Conservation (phyloP, 2,888 invertebrate species). For the Aplocera efformata region DNA sequence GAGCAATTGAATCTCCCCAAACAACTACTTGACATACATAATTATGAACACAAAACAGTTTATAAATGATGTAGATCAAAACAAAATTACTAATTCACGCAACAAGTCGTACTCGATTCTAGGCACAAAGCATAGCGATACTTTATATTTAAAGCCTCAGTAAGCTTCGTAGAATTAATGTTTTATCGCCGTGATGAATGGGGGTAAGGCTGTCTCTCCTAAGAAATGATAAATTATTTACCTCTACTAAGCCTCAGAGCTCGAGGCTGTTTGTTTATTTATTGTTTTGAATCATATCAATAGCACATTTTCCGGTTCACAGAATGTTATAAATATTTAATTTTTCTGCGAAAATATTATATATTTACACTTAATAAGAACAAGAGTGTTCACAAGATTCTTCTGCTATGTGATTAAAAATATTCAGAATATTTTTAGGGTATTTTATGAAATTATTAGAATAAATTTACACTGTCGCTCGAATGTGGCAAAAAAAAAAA, state of each 20-base stretch:
- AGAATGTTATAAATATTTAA: conserved; percentile 8
- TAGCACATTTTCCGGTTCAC: conserved; percentile 14
- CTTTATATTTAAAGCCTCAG: conserved; percentile 17
- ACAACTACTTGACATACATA: no score
- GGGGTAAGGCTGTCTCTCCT: conserved; percentile 32
- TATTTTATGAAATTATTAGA: no score
- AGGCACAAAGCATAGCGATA: conserved; percentile 4
- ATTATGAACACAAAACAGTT: no score
- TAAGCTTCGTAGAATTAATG: conserved; percentile 35
- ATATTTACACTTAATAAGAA: no score
- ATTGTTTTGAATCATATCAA: conserved; percentile 27
- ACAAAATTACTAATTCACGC: conserved; percentile 1
- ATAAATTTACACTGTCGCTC: no score
- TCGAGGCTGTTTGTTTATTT: conserved; percentile 23
- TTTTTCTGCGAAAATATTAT: not conserved
- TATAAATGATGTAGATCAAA: not conserved
- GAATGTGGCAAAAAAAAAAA: no score
- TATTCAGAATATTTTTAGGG: no score
- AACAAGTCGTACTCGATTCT: conserved; percentile 3
- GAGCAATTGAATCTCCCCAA: no score
- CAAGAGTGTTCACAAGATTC: no score
- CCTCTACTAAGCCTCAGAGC: conserved; percentile 23
- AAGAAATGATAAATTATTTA: conserved; percentile 44
- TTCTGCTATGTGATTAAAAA: no score
- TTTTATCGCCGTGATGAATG: conserved; percentile 36